These are phyloP conservation scores for Heliothis subflexa DNA, from an alignment of 1,140 invertebrate species.

Conservation along the genomic window DNA sequence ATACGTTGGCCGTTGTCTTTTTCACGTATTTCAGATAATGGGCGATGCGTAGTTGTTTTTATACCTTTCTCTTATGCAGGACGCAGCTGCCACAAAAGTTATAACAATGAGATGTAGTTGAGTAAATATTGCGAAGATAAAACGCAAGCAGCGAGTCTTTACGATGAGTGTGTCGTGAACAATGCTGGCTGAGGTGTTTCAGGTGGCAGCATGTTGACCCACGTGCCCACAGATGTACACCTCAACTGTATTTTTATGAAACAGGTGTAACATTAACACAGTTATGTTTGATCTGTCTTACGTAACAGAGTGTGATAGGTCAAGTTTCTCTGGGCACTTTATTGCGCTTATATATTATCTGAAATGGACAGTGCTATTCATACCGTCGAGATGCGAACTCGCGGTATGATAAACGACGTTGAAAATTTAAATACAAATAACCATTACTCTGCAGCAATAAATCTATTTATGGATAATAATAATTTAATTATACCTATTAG, in stretches of 20 bases:
- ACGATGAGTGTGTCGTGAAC: constrained; percentile 51
- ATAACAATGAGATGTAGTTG: constrained; percentile 65
- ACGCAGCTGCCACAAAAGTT: constrained; percentile 62
- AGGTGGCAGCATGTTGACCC: constrained; percentile 34
- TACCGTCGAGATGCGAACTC: constrained; percentile 11
- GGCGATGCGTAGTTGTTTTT: constrained; percentile 58
- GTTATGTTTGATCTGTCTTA: constrained; percentile 27
- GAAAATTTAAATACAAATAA: constrained; percentile 5
- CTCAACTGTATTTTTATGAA: constrained; percentile 25
- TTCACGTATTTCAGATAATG: constrained; percentile 67
- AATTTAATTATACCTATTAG: constrained; percentile 5
- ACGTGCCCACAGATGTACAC: constrained; percentile 57
- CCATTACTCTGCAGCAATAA: neutral
- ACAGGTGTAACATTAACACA: constrained; percentile 34
- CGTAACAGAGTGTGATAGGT: constrained; percentile 38
- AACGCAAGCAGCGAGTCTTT: constrained; percentile 56
- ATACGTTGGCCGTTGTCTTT: constrained; percentile 48
- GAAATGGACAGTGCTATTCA: constrained; percentile 13
- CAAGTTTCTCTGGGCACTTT: constrained; percentile 35
- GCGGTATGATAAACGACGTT: constrained; percentile 9
- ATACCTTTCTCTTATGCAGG: constrained; percentile 50
- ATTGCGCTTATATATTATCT: constrained; percentile 31
- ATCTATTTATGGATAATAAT: constrained; percentile 7
- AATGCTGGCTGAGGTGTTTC: constrained; percentile 45
- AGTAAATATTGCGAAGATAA: constrained; percentile 70